phyloP scores from a whole-genome alignment of 2,113 vertebrate species.

The Sitta europaea region DNA sequence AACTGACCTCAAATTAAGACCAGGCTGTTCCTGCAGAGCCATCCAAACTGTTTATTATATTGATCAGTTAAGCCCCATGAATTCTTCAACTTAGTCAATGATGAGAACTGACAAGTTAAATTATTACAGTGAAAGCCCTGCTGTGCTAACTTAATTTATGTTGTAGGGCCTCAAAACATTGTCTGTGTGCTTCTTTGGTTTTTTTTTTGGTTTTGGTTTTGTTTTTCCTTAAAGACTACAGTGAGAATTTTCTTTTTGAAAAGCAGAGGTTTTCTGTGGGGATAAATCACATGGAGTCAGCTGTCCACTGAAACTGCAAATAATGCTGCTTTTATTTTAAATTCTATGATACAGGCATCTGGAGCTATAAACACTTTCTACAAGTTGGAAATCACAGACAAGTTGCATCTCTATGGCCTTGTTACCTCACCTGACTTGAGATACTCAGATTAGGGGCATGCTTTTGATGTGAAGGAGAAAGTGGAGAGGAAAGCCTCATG shows the following conservation, averaged over 20 bases:
- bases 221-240: background rate
- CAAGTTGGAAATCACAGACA: background rate
- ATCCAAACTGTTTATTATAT: constrained; percentile 24
- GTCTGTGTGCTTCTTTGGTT: background rate
- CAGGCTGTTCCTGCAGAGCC: constrained; percentile 16
- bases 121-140: constrained; percentile 36
- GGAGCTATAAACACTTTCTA: background rate
- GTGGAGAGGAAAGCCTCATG: background rate
- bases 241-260: background rate
- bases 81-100: constrained; percentile 31
- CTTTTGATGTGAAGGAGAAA: background rate
- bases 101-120: constrained; percentile 47
- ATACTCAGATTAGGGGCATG: background rate
- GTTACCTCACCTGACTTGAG: background rate
- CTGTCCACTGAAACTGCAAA: background rate
- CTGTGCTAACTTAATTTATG: constrained; percentile 33
- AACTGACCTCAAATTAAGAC: constrained; percentile 46
- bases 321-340: background rate
- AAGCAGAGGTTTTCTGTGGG: background rate
- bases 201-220: background rate
- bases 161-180: background rate
- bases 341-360: background rate
- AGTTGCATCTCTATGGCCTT: background rate
- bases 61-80: constrained; percentile 40
- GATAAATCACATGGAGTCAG: background rate